phyloP scores from a whole-genome alignment of 2,797 vertebrate species.

The Phalloptychus januarius region DNA sequence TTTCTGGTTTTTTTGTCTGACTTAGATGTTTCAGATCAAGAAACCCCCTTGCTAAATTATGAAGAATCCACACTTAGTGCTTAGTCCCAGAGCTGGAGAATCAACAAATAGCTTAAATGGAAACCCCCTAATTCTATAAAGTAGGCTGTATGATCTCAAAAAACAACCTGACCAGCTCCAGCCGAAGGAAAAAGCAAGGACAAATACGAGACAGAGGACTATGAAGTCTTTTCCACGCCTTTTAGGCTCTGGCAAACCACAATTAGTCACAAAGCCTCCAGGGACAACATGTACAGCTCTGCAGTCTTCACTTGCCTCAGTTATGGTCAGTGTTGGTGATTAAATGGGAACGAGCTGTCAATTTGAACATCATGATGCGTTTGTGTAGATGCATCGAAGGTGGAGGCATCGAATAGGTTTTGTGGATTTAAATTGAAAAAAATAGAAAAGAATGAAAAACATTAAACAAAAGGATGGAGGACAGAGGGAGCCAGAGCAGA shows the following conservation, averaged over 20 bases:
- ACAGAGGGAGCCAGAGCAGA: too few relatives aligned
- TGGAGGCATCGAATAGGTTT: too few relatives aligned
- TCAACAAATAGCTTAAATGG: not conserved
- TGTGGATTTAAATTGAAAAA: too few relatives aligned
- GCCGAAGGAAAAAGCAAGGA: not conserved
- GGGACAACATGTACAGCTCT: not conserved
- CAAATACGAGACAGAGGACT: not conserved
- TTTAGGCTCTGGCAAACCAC: not conserved
- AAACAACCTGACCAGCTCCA: not conserved
- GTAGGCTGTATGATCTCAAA: not conserved
- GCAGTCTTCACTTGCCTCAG: not conserved
- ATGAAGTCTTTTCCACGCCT: not conserved
- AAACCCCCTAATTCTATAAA: not conserved
- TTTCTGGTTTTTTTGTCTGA: not conserved
- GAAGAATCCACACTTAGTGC: not conserved
- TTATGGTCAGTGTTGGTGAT: not conserved
- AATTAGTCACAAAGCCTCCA: not conserved
- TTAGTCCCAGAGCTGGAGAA: not conserved
- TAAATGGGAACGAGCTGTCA: not conserved
- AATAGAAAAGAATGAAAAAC: too few relatives aligned
- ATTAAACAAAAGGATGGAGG: too few relatives aligned
- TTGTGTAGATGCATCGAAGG: too few relatives aligned
- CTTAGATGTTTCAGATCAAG: not conserved
- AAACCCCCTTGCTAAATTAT: not conserved
- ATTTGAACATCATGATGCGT: not conserved